phyloP scores from a whole-genome alignment of 1,140 invertebrate species.

The Archivesica marissinica region DNA sequence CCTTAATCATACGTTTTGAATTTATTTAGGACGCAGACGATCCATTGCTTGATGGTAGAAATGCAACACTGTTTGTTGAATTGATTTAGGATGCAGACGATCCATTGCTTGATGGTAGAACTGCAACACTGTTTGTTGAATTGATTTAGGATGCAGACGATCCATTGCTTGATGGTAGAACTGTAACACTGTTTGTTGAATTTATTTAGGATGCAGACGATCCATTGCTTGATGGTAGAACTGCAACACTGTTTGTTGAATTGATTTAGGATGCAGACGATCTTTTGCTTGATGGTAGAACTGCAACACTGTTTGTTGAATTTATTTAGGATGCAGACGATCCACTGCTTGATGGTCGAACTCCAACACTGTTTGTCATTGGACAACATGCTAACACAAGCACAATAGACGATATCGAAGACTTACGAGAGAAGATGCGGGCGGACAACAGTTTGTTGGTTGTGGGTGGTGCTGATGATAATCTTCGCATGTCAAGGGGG shows the following conservation, averaged over 20 bases:
- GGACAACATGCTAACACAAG: conserved; percentile 89
- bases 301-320: conserved; percentile 92
- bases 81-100: too few relatives aligned
- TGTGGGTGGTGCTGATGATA: conserved; percentile 92
- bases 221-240: conserved; percentile 89
- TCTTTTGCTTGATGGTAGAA: conserved; percentile 89
- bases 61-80: too few relatives aligned
- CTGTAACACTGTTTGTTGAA: too few relatives aligned
- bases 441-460: conserved; percentile 91
- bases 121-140: too few relatives aligned
- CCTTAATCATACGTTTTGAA: too few relatives aligned
- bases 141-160: too few relatives aligned
- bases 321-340: conserved; percentile 92
- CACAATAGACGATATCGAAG: conserved; percentile 91
- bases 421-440: conserved; percentile 89
- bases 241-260: conserved; percentile 92
- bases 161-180: too few relatives aligned
- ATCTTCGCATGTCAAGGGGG: conserved; percentile 88
- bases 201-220: conserved; percentile 92
- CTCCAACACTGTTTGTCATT: conserved; percentile 91
- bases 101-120: too few relatives aligned
- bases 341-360: conserved; percentile 89
- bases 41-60: too few relatives aligned
- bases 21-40: too few relatives aligned
- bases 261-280: conserved; percentile 92